A percentile compares a stretch with the other conserved stretches of the same genome.
Evolutionary conservation across 2,888 invertebrate genomes (phyloP).

Genomic region (Diaprepes abbreviatus): DNA sequence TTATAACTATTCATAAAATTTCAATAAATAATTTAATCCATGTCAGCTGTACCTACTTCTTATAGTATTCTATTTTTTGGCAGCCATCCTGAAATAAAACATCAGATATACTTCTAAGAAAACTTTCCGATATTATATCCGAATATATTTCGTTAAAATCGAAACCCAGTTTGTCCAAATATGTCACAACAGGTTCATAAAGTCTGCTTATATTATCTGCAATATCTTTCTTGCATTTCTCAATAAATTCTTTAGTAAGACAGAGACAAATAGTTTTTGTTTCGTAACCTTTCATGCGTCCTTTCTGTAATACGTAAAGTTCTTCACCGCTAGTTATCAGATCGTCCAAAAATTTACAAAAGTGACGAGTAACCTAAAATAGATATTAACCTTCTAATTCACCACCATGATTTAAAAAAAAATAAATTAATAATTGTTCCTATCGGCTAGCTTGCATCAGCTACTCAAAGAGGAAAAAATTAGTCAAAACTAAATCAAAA

Average conservation of each 20-base stretch:
- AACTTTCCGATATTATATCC: slow-evolving; percentile 52
- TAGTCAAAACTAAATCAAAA: too few relatives aligned
- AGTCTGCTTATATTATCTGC: slow-evolving; percentile 70
- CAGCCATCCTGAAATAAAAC: slow-evolving; percentile 73
- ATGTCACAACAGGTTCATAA: slow-evolving; percentile 71
- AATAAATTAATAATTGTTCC: too few relatives aligned
- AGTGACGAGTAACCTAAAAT: slow-evolving; percentile 68
- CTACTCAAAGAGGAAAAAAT: too few relatives aligned
- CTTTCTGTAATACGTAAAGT: slow-evolving; percentile 52
- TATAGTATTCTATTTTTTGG: slow-evolving; percentile 73
- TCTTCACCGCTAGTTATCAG: slow-evolving; percentile 52
- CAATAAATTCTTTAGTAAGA: slow-evolving; percentile 59
- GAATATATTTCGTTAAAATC: slow-evolving; percentile 72
- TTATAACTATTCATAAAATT: too few relatives aligned
- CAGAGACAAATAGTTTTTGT: slow-evolving; percentile 55
- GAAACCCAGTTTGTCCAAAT: slow-evolving; percentile 69
- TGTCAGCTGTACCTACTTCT: slow-evolving; percentile 27
- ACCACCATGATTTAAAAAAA: too few relatives aligned
- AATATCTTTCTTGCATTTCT: slow-evolving; percentile 71
- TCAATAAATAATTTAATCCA: too few relatives aligned
- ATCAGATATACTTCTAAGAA: slow-evolving; percentile 60
- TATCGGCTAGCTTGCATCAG: too few relatives aligned
- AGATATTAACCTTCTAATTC: too few relatives aligned
- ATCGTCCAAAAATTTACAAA: slow-evolving; percentile 58
- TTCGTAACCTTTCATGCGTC: slow-evolving; percentile 50